Conservation (phyloP, 2,888 invertebrate species). For the Latheticus oryzae region DNA sequence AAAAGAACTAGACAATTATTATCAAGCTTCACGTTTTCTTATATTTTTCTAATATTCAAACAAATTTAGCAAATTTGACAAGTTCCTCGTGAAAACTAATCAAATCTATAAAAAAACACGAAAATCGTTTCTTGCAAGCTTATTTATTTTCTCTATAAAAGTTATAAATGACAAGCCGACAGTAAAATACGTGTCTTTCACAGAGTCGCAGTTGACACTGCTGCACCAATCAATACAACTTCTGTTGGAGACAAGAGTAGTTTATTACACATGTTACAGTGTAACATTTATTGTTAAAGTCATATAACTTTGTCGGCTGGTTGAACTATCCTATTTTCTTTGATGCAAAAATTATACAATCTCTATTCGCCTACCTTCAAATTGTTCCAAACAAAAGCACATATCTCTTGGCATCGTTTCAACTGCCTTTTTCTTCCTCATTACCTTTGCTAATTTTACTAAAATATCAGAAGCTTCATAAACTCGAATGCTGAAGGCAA, state of each 20-base stretch:
- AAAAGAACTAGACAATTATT: no score
- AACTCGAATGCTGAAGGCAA: constrained; percentile 4
- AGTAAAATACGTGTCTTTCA: constrained; percentile 25
- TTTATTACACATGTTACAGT: constrained; percentile 31
- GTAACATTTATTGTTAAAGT: constrained; percentile 23
- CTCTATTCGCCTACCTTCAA: constrained; percentile 1
- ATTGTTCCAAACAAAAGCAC: constrained; percentile 5
- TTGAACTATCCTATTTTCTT: constrained; percentile 4
- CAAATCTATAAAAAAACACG: no score
- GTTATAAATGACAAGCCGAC: constrained; percentile 21
- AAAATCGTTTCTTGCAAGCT: not conserved
- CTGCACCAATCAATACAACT: constrained; percentile 30
- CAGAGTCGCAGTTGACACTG: constrained; percentile 20
- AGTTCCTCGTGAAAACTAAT: no score
- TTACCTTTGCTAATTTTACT: constrained; percentile 14
- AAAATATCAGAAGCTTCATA: constrained; percentile 10
- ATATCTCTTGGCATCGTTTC: constrained; percentile 1
- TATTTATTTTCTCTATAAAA: constrained; percentile 13
- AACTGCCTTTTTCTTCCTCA: constrained; percentile 3
- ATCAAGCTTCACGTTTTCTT: no score
- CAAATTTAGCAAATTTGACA: no score
- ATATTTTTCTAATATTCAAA: no score
- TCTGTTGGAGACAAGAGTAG: constrained; percentile 29
- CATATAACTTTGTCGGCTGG: constrained; percentile 7
- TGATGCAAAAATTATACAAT: constrained; percentile 3